These are phyloP conservation scores for Geodia barretti DNA, from an alignment of 37 sponge, comb jelly and placozoan species.

Conservation along the genomic window DNA sequence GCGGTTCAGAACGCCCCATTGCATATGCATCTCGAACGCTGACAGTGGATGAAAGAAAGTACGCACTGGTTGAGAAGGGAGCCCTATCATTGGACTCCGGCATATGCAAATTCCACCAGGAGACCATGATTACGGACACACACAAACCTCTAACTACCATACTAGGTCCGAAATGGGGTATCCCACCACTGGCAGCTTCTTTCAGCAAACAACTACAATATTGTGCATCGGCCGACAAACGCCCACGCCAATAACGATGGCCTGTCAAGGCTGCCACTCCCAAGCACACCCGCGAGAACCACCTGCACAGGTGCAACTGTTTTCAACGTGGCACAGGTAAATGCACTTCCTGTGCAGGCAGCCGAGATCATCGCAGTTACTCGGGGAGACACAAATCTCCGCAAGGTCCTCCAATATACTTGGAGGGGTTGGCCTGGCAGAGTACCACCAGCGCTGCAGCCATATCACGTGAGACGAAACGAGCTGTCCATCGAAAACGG, in stretches of 20 bases:
- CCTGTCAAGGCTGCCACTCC: conserved; percentile 37
- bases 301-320: not conserved
- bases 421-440: conserved; percentile 43
- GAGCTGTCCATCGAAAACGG: conserved; percentile 10
- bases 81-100: conserved; percentile 24
- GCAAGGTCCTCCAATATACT: conserved; percentile 43
- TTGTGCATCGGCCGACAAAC: conserved; percentile 20
- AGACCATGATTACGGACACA: conserved; percentile 32
- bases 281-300: not conserved
- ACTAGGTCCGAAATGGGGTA: conserved; percentile 24
- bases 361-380: conserved; percentile 5
- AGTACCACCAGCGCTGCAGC: not conserved
- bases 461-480: not conserved
- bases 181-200: conserved; percentile 45
- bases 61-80: conserved; percentile 51
- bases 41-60: conserved; percentile 34
- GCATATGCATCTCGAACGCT: conserved; percentile 56
- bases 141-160: conserved; percentile 42
- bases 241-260: conserved; percentile 61
- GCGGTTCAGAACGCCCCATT: conserved; percentile 46
- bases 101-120: conserved; percentile 28
- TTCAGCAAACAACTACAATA: conserved; percentile 35
- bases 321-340: conserved; percentile 25
- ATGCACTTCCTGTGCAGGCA: conserved; percentile 15
- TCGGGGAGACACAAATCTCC: conserved; percentile 27